Percentiles rank a stretch among this genome's conserved stretches.
Evolutionary conservation across 2,113 vertebrate genomes (phyloP).

Genomic region (Columba livia): DNA sequence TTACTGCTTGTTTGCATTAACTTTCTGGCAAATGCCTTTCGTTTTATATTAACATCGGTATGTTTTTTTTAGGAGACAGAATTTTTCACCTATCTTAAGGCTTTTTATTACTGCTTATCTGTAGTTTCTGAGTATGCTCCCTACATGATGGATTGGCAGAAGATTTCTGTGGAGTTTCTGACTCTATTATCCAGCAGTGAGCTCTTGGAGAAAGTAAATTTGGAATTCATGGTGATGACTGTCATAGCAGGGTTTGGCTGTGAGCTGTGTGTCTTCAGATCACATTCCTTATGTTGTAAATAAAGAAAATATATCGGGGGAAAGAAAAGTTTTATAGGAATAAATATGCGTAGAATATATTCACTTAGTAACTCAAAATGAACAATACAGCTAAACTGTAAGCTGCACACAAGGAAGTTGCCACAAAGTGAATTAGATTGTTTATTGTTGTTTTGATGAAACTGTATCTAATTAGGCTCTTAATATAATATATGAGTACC

Average conservation of each 20-base stretch:
- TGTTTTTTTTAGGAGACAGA: background rate
- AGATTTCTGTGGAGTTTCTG: constrained; percentile 27
- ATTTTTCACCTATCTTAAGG: background rate
- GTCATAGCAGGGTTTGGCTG: background rate
- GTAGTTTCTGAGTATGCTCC: background rate
- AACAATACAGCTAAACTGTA: background rate
- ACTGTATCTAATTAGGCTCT: constrained; percentile 3
- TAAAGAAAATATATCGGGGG: background rate
- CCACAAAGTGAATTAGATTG: background rate
- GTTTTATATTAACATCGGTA: background rate
- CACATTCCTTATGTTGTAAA: background rate
- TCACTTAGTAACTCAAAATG: background rate
- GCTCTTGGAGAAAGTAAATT: background rate
- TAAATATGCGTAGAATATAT: background rate
- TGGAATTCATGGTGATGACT: constrained; percentile 2
- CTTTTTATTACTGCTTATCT: background rate
- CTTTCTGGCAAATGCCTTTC: background rate
- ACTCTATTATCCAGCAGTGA: constrained; percentile 53
- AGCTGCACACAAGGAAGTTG: background rate
- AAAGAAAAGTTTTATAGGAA: constrained; percentile 6
- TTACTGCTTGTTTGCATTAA: background rate
- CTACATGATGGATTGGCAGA: background rate
- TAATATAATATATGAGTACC: background rate
- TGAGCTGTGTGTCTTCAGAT: constrained; percentile 6
- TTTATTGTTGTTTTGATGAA: background rate